These are phyloP conservation scores for Parasteatoda lunata DNA, from an alignment of 2,888 invertebrate species.

Conservation along the genomic window DNA sequence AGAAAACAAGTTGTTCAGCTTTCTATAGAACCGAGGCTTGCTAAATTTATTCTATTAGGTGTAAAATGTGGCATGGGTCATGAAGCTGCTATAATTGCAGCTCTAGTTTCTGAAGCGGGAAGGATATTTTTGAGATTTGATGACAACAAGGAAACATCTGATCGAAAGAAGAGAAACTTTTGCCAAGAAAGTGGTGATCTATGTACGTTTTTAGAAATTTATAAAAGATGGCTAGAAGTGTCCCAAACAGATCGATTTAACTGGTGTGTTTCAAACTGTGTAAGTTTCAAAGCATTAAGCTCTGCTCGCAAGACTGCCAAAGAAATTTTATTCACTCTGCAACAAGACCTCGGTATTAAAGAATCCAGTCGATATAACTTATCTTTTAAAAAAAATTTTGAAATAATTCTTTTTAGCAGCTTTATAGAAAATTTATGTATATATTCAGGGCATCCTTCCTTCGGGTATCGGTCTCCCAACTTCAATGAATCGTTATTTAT, in stretches of 20 bases:
- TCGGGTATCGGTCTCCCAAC: conserved; percentile 61
- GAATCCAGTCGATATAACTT: conserved; percentile 18
- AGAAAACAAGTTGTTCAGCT: conserved; percentile 73
- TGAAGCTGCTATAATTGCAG: conserved; percentile 72
- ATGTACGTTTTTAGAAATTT: conserved; percentile 71
- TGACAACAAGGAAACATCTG: conserved; percentile 71
- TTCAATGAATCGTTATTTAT: conserved; percentile 45
- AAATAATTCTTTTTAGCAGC: conserved; percentile 48
- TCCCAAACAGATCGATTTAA: conserved; percentile 70
- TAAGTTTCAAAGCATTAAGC: conserved; percentile 73
- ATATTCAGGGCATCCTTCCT: conserved; percentile 58
- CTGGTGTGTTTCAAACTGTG: conserved; percentile 73
- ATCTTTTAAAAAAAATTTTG: conserved; percentile 37
- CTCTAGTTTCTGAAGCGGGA: conserved; percentile 71
- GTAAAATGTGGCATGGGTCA: conserved; percentile 45
- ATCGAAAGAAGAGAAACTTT: conserved; percentile 71
- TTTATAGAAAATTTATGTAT: conserved; percentile 62
- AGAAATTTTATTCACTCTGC: conserved; percentile 54
- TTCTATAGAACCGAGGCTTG: conserved; percentile 73
- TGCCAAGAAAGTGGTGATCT: conserved; percentile 72
- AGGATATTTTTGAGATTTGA: conserved; percentile 72
- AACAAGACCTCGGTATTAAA: conserved; percentile 26
- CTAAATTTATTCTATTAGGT: conserved; percentile 69
- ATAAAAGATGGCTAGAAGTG: conserved; percentile 70
- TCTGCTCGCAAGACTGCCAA: conserved; percentile 65